Conservation (phyloP, 2,797 vertebrate genomes). For the Peromyscus attwateri region DNA sequence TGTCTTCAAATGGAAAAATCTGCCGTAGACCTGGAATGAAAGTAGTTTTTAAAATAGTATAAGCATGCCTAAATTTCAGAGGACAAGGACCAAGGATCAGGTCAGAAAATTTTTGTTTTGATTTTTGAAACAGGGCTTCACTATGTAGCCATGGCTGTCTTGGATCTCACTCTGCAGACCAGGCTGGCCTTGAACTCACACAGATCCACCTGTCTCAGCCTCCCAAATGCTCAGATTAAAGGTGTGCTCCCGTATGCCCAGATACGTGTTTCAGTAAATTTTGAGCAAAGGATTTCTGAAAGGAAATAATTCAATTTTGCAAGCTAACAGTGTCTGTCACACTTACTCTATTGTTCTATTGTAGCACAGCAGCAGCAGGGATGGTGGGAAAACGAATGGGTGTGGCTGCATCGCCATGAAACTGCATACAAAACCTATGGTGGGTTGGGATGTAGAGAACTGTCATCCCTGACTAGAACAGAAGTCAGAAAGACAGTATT, state of each 20-base stretch:
- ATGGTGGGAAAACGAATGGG: not conserved
- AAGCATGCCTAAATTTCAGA: not conserved
- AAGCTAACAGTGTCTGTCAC: not conserved
- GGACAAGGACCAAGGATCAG: not conserved
- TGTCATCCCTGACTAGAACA: not conserved
- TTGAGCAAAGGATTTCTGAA: not conserved
- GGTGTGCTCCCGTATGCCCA: not conserved
- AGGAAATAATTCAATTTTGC: not conserved
- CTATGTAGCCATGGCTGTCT: not conserved
- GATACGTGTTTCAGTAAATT: not conserved
- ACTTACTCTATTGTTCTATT: not conserved
- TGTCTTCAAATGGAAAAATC: not conserved
- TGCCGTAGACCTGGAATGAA: not conserved
- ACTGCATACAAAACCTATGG: not conserved
- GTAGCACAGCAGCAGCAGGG: not conserved
- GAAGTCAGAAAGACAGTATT: not conserved
- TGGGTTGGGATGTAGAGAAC: not conserved
- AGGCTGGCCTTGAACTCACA: not conserved
- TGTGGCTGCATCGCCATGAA: not conserved
- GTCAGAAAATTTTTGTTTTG: not conserved
- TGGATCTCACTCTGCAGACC: not conserved
- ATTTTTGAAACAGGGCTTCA: not conserved
- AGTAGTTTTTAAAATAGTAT: not conserved
- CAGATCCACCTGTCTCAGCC: not conserved
- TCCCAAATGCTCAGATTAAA: not conserved